phyloP scores from a whole-genome alignment of 1,140 invertebrate genomes.

The Drosophila sturtevanti region DNA sequence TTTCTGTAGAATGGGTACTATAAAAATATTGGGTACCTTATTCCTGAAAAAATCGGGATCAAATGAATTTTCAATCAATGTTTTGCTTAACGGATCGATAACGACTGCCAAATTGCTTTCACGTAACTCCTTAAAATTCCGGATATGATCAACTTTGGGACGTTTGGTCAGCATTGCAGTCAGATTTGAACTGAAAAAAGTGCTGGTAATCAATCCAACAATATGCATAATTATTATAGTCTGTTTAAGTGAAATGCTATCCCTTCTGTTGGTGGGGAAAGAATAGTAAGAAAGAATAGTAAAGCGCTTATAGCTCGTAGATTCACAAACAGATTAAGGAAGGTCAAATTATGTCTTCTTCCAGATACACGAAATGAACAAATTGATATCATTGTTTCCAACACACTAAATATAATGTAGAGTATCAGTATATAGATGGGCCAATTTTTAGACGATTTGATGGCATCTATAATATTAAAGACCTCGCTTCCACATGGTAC shows the following conservation, averaged over 20 bases:
- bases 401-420: slow-evolving; percentile 21
- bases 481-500: slow-evolving; percentile 22
- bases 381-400: slow-evolving; percentile 21
- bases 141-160: neutral
- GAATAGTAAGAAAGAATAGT: no score
- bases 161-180: slow-evolving; percentile 38
- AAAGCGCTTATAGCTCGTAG: slow-evolving; percentile 34
- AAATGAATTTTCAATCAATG: neutral
- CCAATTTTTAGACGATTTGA: neutral
- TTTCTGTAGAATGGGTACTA: neutral
- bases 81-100: neutral
- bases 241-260: slow-evolving; percentile 19
- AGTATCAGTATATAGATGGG: neutral
- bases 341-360: neutral
- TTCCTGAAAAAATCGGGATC: neutral
- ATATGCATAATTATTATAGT: slow-evolving; percentile 31
- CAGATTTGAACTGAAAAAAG: slow-evolving; percentile 33
- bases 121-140: slow-evolving; percentile 31
- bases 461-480: slow-evolving; percentile 1
- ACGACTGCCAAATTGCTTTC: slow-evolving; percentile 24
- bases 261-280: neutral
- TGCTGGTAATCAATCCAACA: slow-evolving; percentile 34
- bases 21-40: neutral
- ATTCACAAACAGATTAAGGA: slow-evolving; percentile 21
- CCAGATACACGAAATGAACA: slow-evolving; percentile 2